These are phyloP conservation scores for Cynocephalus volans DNA, from an alignment of 2,113 vertebrate species.

Conservation along the genomic window DNA sequence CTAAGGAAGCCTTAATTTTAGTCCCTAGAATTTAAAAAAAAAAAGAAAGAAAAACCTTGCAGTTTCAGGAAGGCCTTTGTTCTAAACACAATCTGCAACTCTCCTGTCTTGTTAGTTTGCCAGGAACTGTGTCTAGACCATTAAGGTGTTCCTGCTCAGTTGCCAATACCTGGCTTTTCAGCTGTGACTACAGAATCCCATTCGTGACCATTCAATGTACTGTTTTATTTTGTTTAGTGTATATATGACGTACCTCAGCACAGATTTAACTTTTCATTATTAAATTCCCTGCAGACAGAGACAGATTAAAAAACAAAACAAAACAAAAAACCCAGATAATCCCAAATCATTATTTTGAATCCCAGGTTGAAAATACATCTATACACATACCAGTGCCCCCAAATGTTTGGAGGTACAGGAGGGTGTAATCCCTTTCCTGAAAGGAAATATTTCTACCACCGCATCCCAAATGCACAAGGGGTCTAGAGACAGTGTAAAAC, in stretches of 20 bases:
- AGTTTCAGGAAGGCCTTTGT: constrained; percentile 78
- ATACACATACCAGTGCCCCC: too few relatives aligned
- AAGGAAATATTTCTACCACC: neutral
- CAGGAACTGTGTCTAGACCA: neutral
- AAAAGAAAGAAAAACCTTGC: neutral
- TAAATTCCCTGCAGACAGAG: constrained; percentile 11
- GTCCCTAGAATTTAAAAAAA: constrained; percentile 45
- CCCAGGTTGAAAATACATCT: neutral
- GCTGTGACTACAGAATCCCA: neutral
- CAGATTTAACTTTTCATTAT: constrained; percentile 45
- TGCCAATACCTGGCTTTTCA: neutral
- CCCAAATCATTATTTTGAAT: neutral
- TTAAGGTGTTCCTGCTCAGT: neutral
- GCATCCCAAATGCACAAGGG: neutral
- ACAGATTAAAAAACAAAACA: neutral
- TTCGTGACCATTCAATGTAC: neutral
- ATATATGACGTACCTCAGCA: neutral
- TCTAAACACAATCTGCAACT: constrained; percentile 43
- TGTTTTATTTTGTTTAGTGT: constrained; percentile 36
- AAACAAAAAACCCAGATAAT: neutral
- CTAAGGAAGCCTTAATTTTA: constrained; percentile 71
- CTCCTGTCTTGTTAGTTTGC: constrained; percentile 25
- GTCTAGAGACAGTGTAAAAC: neutral
- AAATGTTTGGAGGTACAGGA: neutral
- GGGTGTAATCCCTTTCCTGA: neutral